These are phyloP conservation scores for Andrena hattorfiana DNA, from an alignment of 2,888 invertebrate species.

Conservation along the genomic window DNA sequence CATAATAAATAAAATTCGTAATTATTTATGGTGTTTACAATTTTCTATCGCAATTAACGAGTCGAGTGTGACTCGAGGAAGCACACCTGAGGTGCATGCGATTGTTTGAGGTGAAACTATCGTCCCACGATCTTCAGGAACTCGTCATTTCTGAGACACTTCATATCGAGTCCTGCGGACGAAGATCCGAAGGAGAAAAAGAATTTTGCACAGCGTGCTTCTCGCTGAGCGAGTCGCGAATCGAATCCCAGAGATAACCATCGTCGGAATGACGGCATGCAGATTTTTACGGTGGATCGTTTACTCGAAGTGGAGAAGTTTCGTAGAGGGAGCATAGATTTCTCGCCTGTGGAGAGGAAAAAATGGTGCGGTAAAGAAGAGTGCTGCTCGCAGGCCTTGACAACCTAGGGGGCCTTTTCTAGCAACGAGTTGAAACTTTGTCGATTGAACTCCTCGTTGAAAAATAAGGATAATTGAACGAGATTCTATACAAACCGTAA, in stretches of 20 bases:
- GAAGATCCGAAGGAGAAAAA: background rate
- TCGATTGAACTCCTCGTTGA: too few species aligned
- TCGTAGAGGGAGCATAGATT: slow-evolving; percentile 62
- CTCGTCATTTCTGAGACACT: background rate
- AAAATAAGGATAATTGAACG: too few species aligned
- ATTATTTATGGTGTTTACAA: too few species aligned
- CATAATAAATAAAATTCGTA: too few species aligned
- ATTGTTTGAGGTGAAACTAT: background rate
- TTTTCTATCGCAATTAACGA: too few species aligned
- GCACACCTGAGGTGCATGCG: background rate
- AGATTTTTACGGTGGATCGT: slow-evolving; percentile 44
- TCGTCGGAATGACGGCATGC: slow-evolving; percentile 43
- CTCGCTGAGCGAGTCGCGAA: slow-evolving; percentile 51
- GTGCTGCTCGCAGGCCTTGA: slow-evolving; percentile 39
- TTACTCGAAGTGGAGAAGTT: slow-evolving; percentile 34
- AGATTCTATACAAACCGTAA: too few species aligned
- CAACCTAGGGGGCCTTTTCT: slow-evolving; percentile 37
- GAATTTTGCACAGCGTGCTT: slow-evolving; percentile 17
- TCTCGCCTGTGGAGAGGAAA: slow-evolving; percentile 20
- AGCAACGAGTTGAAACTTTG: slow-evolving; percentile 13
- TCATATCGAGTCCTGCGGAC: background rate
- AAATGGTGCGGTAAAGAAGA: slow-evolving; percentile 49
- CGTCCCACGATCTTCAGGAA: background rate
- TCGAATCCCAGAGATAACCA: slow-evolving; percentile 63
- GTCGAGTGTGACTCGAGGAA: too few species aligned